A percentile compares a stretch with the other conserved stretches of the same genome.
These are phyloP conservation scores for Drosophila eugracilis DNA, from an alignment of 1,140 invertebrate genomes.

Conservation along the genomic window DNA sequence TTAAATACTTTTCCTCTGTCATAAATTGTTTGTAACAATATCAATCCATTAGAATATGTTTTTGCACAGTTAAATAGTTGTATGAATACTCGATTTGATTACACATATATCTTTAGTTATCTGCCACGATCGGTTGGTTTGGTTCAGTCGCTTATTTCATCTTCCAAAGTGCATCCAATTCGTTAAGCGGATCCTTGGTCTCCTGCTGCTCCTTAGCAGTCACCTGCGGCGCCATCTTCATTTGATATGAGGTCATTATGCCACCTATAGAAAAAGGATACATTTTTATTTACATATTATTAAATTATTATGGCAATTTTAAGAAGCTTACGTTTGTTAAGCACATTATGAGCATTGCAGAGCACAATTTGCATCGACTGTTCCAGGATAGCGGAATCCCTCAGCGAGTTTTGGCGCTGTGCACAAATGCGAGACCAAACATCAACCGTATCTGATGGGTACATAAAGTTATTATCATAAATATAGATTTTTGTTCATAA, in stretches of 20 bases:
- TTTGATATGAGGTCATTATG: constrained; percentile 85
- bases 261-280: constrained; percentile 50
- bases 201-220: constrained; percentile 80
- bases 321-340: constrained; percentile 75
- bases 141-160: constrained; percentile 72
- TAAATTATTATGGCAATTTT: background rate
- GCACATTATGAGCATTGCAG: constrained; percentile 77
- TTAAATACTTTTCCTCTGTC: constrained; percentile 43
- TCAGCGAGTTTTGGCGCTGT: constrained; percentile 78
- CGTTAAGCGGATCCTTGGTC: constrained; percentile 83
- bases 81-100: constrained; percentile 39
- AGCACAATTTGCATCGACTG: constrained; percentile 84
- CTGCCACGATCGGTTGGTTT: constrained; percentile 23
- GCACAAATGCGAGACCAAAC: constrained; percentile 83
- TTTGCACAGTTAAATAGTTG: constrained; percentile 42
- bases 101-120: constrained; percentile 21
- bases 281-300: background rate
- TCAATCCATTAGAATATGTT: constrained; percentile 27
- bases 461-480: background rate
- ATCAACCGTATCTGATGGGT: constrained; percentile 76
- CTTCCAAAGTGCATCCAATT: constrained; percentile 84
- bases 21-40: constrained; percentile 64
- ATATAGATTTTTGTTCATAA: background rate
- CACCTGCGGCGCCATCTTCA: constrained; percentile 83
- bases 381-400: constrained; percentile 70